These are phyloP conservation scores for Nephrocerus scutellatus DNA, from an alignment of 2,888 invertebrate genomes.

Conservation along the genomic window DNA sequence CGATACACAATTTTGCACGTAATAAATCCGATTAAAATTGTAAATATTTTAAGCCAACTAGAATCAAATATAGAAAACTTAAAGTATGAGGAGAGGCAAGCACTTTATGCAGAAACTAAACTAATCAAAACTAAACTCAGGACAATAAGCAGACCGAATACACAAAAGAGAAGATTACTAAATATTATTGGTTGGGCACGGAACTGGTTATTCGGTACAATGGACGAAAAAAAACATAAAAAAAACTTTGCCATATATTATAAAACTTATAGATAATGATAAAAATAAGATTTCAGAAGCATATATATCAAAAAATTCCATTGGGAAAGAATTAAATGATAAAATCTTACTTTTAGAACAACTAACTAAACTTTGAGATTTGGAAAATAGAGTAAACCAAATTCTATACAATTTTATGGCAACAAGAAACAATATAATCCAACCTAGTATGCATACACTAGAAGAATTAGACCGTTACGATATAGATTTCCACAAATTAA, in stretches of 20 bases:
- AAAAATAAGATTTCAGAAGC: slow-evolving; percentile 9
- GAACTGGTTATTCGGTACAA: slow-evolving; percentile 5
- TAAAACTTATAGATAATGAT: slow-evolving; percentile 10
- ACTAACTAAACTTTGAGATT: slow-evolving; percentile 11
- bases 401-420: slow-evolving; percentile 11
- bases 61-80: slow-evolving; percentile 5
- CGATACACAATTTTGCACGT: slow-evolving; percentile 5
- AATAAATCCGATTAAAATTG: slow-evolving; percentile 2
- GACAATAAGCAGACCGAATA: slow-evolving; percentile 5
- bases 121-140: slow-evolving; percentile 6
- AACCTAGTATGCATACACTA: slow-evolving; percentile 14
- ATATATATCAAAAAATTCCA: slow-evolving; percentile 2
- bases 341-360: slow-evolving; percentile 12
- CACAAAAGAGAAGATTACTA: slow-evolving; percentile 8
- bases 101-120: slow-evolving; percentile 1
- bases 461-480: slow-evolving; percentile 10
- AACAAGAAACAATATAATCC: slow-evolving; percentile 10
- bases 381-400: slow-evolving; percentile 16
- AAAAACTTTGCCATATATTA: slow-evolving; percentile 7
- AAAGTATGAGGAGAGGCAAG: slow-evolving; percentile 1
- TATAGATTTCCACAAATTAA: slow-evolving; percentile 11
- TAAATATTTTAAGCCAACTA: slow-evolving; percentile 3
- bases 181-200: slow-evolving; percentile 2
- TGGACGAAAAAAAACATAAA: slow-evolving; percentile 8
- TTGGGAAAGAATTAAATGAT: slow-evolving; percentile 5